Evolutionary conservation across 2,797 vertebrate genomes (phyloP).

Genomic region (Poeciliopsis presidionis): DNA sequence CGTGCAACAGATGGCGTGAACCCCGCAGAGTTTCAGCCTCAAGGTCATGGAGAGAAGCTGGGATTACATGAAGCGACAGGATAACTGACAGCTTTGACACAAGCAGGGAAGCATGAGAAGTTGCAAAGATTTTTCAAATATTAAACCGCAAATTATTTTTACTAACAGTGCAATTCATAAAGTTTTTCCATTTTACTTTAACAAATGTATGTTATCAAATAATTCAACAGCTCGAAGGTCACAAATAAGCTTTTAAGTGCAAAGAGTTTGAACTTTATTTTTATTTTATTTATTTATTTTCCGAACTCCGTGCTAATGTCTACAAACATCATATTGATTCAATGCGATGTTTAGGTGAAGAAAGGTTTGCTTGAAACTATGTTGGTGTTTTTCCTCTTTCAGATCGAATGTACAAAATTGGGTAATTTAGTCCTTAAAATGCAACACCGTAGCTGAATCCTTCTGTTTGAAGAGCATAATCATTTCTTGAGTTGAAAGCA

Average conservation of each 20-base stretch:
- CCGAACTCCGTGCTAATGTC: background rate
- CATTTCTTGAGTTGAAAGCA: conserved; percentile 50
- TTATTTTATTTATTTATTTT: no score
- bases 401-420: conserved; percentile 8
- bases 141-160: background rate
- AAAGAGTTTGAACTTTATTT: background rate
- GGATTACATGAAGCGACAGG: conserved; percentile 11
- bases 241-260: background rate
- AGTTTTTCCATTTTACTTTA: background rate
- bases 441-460: conserved; percentile 22
- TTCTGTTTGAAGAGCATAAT: conserved; percentile 50
- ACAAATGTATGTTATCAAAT: background rate
- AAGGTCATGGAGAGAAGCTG: background rate
- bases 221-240: background rate
- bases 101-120: background rate
- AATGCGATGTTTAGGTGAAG: background rate
- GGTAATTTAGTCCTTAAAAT: conserved; percentile 29
- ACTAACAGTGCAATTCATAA: background rate
- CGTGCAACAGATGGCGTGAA: conserved; percentile 14
- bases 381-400: background rate
- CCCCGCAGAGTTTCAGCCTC: conserved; percentile 1
- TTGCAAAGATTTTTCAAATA: background rate
- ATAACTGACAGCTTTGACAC: conserved; percentile 9
- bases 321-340: background rate
- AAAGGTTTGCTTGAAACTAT: background rate